Conservation (phyloP, 2,113 vertebrate genomes). For the Peucedramus taeniatus region DNA sequence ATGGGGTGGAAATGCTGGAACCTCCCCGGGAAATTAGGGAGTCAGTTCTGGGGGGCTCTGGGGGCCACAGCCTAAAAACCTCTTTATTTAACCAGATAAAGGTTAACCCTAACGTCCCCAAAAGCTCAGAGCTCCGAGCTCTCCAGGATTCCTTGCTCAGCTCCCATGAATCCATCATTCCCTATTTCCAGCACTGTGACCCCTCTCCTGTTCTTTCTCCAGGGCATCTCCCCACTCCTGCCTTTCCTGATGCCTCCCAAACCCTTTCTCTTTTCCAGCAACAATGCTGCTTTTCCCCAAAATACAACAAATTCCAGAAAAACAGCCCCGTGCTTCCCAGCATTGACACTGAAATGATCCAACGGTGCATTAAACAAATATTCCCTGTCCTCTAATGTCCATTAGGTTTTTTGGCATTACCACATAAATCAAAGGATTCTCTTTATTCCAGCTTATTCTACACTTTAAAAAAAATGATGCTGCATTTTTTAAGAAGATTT, state of each 20-base stretch:
- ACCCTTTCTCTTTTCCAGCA: neutral
- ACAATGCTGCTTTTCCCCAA: neutral
- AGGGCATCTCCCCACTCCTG: neutral
- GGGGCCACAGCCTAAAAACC: neutral
- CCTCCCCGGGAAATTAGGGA: neutral
- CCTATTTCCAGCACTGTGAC: rapidly evolving
- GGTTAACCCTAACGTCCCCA: too few species aligned
- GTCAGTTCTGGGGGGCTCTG: neutral
- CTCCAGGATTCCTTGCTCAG: neutral
- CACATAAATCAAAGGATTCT: neutral
- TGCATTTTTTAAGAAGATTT: neutral
- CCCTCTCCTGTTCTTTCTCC: neutral
- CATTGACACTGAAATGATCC: neutral
- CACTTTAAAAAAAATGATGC: neutral
- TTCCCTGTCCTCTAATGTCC: neutral
- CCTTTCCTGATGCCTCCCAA: neutral
- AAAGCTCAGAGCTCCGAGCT: neutral
- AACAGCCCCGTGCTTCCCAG: neutral
- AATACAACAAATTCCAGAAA: neutral
- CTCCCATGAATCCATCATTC: rapidly evolving
- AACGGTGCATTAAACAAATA: neutral
- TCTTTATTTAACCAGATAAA: neutral
- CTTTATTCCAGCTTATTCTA: neutral
- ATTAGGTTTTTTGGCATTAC: neutral
- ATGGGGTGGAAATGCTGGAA: neutral